A percentile compares a stretch with the other conserved stretches of the same genome.
phyloP scores from a whole-genome alignment of 2,113 vertebrate species.

The Lepidothrix coronata region DNA sequence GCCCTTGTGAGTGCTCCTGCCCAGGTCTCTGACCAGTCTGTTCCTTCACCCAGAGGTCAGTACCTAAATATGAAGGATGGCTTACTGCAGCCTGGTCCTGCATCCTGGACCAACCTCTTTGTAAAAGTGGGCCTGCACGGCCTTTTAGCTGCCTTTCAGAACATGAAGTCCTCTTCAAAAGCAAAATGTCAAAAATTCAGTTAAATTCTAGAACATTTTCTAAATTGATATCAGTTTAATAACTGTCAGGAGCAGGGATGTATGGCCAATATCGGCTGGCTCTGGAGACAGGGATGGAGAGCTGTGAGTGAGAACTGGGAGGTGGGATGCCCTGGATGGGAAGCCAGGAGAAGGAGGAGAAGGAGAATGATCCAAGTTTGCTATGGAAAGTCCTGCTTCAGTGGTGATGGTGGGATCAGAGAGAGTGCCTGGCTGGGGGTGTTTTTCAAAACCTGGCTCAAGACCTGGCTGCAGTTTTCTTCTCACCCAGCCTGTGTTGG shows the following conservation, averaged over 20 bases:
- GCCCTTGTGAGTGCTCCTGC: too few relatives aligned
- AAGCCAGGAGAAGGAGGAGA: neutral
- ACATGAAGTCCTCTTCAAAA: neutral
- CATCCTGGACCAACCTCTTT: neutral
- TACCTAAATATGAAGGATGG: neutral
- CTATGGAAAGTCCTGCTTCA: neutral
- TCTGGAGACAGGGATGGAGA: neutral
- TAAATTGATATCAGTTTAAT: neutral
- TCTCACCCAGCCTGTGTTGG: neutral
- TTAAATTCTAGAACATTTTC: neutral
- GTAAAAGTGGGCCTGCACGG: neutral
- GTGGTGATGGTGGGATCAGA: neutral
- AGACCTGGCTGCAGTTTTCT: neutral
- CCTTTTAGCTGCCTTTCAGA: neutral
- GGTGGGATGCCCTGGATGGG: neutral
- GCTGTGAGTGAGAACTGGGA: neutral
- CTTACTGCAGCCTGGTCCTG: neutral
- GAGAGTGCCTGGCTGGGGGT: neutral
- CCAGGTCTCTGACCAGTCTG: neutral
- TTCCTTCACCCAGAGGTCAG: neutral
- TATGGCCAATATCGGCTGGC: neutral
- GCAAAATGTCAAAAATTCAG: neutral
- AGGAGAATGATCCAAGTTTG: fast-evolving
- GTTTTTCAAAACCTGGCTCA: neutral
- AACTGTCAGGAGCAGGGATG: neutral